phyloP scores from a whole-genome alignment of 2,797 vertebrate genomes.

The Passerculus sandwichensis region DNA sequence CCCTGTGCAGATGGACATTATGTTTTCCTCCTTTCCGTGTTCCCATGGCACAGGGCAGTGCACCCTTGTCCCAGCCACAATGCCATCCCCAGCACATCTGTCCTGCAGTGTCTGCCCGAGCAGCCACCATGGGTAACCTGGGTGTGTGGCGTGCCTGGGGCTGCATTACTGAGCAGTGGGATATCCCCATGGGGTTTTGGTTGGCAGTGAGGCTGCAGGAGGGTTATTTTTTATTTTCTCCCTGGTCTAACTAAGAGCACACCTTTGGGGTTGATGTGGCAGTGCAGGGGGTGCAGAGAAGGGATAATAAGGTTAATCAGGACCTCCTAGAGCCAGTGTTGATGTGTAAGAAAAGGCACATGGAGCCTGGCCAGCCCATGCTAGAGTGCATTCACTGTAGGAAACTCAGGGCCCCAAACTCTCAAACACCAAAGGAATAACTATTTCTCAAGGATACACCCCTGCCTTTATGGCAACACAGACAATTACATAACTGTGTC shows the following conservation, averaged over 20 bases:
- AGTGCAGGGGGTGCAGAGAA: background rate
- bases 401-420: background rate
- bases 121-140: background rate
- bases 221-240: background rate
- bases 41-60: accelerated
- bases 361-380: background rate
- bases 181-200: background rate
- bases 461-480: background rate
- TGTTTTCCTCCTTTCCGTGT: accelerated
- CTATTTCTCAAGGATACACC: background rate
- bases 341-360: background rate
- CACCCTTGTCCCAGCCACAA: background rate
- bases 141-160: accelerated
- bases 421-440: background rate
- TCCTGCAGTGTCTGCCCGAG: accelerated
- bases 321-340: background rate
- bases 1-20: accelerated
- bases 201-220: background rate
- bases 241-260: background rate
- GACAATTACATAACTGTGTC: background rate
- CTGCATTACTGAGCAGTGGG: background rate
- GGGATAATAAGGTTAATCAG: background rate
- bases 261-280: background rate
- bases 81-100: accelerated
- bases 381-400: accelerated